Evolutionary conservation across 2,113 vertebrate species (phyloP).

Genomic region (Meleagris gallopavo): DNA sequence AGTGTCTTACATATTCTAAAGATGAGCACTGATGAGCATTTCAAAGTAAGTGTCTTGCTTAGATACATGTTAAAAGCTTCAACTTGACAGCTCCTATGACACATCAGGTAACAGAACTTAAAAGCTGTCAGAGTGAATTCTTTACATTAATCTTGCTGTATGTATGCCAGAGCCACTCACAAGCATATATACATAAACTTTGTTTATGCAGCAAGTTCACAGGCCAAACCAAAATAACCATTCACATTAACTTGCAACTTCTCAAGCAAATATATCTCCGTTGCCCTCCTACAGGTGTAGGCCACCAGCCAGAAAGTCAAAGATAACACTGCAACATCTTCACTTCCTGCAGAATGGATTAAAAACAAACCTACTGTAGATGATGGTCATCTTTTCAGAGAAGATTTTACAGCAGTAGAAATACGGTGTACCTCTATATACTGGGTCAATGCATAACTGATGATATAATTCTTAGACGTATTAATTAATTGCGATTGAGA

Average conservation of each 20-base stretch:
- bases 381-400: not conserved
- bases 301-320: not conserved
- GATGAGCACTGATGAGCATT: too few species aligned
- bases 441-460: not conserved
- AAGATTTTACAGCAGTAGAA: not conserved
- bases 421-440: not conserved
- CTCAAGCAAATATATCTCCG: not conserved
- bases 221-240: constrained; percentile 6
- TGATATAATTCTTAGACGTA: not conserved
- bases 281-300: not conserved
- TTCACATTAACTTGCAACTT: constrained; percentile 44
- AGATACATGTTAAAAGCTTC: not conserved
- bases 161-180: not conserved
- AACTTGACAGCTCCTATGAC: not conserved
- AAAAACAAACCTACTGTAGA: not conserved
- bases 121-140: not conserved
- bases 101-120: not conserved
- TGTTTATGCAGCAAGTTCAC: constrained; percentile 34
- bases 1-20: not conserved
- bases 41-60: not conserved
- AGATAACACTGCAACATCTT: not conserved
- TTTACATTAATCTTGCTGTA: not conserved
- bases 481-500: not conserved
- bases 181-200: not conserved
- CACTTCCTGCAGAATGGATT: not conserved